Percentiles rank a stretch among this genome's conserved stretches.
Conservation (phyloP, 2,113 vertebrate genomes). For the Anthoscopus minutus region DNA sequence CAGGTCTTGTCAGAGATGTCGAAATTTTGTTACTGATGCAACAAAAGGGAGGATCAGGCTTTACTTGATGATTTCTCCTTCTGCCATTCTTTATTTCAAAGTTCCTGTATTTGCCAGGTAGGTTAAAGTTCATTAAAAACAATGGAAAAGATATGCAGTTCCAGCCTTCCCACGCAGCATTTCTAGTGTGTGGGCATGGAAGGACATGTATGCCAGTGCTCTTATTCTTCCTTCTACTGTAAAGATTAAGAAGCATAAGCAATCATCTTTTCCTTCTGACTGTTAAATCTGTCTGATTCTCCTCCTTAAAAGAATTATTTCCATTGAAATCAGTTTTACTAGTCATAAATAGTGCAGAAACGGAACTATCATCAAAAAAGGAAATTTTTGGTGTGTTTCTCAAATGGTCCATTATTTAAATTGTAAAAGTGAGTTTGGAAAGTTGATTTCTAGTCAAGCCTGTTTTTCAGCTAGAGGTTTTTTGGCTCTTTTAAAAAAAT, state of each 20-base stretch:
- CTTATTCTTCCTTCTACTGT: background rate
- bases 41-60: background rate
- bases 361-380: background rate
- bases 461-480: background rate
- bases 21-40: conserved; percentile 3
- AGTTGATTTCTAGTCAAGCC: background rate
- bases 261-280: background rate
- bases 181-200: background rate
- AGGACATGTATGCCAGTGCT: background rate
- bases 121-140: background rate
- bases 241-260: background rate
- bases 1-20: conserved; percentile 16
- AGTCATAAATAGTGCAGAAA: background rate
- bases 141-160: fast-evolving
- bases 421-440: background rate
- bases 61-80: background rate
- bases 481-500: background rate
- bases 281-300: background rate
- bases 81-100: background rate
- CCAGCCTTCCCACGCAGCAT: background rate
- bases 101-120: background rate
- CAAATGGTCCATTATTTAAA: background rate
- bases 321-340: background rate
- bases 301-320: background rate
- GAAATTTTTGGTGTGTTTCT: background rate